Conservation (phyloP, 1,140 invertebrate genomes). For the Physella acuta region DNA sequence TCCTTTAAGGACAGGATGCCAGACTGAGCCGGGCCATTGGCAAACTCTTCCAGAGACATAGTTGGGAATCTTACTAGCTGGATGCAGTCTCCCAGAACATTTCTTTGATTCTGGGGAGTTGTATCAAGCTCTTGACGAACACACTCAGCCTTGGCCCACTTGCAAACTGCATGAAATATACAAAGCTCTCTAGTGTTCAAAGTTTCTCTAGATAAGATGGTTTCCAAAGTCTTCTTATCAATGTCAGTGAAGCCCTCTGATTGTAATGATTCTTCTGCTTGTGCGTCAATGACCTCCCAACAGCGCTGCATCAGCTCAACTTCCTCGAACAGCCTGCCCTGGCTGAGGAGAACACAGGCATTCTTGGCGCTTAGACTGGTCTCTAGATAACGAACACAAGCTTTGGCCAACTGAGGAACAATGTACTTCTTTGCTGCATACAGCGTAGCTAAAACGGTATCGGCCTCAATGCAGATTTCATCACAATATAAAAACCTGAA, state of each 20-base stretch:
- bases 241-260: slow-evolving; percentile 88
- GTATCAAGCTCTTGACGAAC: slow-evolving; percentile 67
- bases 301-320: slow-evolving; percentile 77
- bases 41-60: slow-evolving; percentile 85
- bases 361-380: slow-evolving; percentile 78
- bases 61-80: slow-evolving; percentile 78
- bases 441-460: slow-evolving; percentile 81
- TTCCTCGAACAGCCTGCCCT: slow-evolving; percentile 80
- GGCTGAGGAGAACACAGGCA: slow-evolving; percentile 78
- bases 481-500: slow-evolving; percentile 92
- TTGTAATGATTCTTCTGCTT: slow-evolving; percentile 76
- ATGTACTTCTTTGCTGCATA: slow-evolving; percentile 88
- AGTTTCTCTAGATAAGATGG: slow-evolving; percentile 80
- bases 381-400: slow-evolving; percentile 81
- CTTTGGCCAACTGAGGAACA: slow-evolving; percentile 77
- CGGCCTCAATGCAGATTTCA: slow-evolving; percentile 81
- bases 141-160: slow-evolving; percentile 83
- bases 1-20: slow-evolving; percentile 75
- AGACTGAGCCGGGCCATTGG: slow-evolving; percentile 72
- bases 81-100: slow-evolving; percentile 72
- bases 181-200: slow-evolving; percentile 77
- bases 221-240: slow-evolving; percentile 77
- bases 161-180: slow-evolving; percentile 71
- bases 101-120: slow-evolving; percentile 72
- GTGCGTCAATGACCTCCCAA: slow-evolving; percentile 86